A percentile compares a stretch with the other conserved stretches of the same genome.
phyloP scores from a whole-genome alignment of 2,797 vertebrate species.

The Clarias laeviceps region DNA sequence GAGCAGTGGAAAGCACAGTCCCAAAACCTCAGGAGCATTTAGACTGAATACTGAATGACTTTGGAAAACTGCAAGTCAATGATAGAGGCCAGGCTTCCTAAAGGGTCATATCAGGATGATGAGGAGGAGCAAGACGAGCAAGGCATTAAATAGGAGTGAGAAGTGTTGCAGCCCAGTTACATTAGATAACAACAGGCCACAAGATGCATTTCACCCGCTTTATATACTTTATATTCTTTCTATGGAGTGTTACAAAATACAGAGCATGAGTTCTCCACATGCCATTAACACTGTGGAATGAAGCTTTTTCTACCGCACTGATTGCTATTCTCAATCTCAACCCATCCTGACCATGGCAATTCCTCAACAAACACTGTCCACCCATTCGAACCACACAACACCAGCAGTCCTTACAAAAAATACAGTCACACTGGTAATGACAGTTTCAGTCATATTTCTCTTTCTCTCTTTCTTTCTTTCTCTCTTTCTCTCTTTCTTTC shows the following conservation, averaged over 20 bases:
- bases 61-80: conserved; percentile 60
- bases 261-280: conserved; percentile 30
- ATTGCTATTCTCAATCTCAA: conserved; percentile 14
- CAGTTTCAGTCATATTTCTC: neutral
- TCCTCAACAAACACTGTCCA: conserved; percentile 29
- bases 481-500: neutral
- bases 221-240: neutral
- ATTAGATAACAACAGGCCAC: conserved; percentile 11
- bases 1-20: conserved; percentile 55
- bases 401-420: conserved; percentile 49
- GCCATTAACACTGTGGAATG: conserved; percentile 27
- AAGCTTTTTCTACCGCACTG: conserved; percentile 22
- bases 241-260: conserved; percentile 27
- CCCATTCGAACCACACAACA: conserved; percentile 63
- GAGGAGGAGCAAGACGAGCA: neutral
- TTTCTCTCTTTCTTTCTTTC: neutral
- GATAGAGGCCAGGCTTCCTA: conserved; percentile 55
- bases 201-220: neutral
- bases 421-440: conserved; percentile 63
- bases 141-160: conserved; percentile 7
- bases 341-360: conserved; percentile 12
- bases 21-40: conserved; percentile 67
- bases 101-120: conserved; percentile 58
- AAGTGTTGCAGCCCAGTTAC: neutral
- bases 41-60: conserved; percentile 69